Percentiles rank a stretch among this genome's conserved stretches.
Evolutionary conservation across 2,797 vertebrate species (phyloP).

Genomic region (Trichosurus vulpecula): DNA sequence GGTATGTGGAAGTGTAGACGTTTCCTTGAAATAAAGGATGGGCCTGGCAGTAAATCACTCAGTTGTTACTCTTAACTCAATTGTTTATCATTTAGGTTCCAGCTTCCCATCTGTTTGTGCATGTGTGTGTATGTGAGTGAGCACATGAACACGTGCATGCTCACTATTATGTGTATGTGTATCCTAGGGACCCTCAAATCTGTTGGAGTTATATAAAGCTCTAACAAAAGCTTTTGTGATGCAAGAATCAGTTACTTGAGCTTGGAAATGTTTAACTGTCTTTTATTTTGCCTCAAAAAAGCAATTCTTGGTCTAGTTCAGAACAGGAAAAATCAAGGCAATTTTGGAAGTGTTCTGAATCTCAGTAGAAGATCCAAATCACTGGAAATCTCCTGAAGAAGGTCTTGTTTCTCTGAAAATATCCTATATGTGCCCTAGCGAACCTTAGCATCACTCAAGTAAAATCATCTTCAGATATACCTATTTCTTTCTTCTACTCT

Average conservation of each 20-base stretch:
- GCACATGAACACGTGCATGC: neutral
- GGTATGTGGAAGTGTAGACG: conserved; percentile 59
- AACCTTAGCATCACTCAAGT: neutral
- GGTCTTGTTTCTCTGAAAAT: neutral
- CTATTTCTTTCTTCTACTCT: neutral
- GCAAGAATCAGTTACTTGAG: neutral
- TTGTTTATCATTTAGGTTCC: conserved; percentile 69
- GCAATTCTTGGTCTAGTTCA: conserved; percentile 14
- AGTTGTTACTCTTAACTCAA: conserved; percentile 63
- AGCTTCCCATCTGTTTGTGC: conserved; percentile 73
- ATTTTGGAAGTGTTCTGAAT: neutral
- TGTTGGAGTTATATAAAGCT: neutral
- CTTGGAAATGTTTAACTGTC: neutral
- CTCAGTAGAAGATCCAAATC: neutral
- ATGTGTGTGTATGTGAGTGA: conserved; percentile 21
- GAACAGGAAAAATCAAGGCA: neutral
- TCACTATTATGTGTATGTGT: neutral
- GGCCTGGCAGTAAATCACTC: conserved; percentile 49
- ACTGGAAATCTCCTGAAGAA: neutral
- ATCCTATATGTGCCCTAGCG: neutral
- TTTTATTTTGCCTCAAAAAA: neutral
- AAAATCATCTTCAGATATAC: neutral
- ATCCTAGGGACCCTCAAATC: conserved; percentile 1
- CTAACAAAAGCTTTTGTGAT: neutral
- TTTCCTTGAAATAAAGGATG: conserved; percentile 55